A percentile compares a stretch with the other conserved stretches of the same genome.
Conservation (phyloP, 37 sponge, comb jelly and placozoan genomes). For the Axinella damicornis region DNA sequence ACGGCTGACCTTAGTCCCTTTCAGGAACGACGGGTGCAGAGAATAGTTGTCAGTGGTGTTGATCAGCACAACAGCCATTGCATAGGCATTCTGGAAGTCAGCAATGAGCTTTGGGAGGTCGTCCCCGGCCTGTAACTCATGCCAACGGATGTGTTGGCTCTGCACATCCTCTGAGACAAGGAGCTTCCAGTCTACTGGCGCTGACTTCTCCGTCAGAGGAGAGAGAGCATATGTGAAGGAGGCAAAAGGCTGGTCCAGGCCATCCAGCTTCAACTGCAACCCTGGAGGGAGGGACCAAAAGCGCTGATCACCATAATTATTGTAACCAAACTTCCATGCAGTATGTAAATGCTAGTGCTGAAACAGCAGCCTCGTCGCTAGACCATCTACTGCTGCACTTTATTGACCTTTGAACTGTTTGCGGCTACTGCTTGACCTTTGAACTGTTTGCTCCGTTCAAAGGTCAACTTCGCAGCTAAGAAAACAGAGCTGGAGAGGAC, state of each 20-base stretch:
- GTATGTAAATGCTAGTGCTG: too few relatives aligned
- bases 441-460: too few relatives aligned
- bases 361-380: too few relatives aligned
- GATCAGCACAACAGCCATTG: conserved; percentile 61
- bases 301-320: too few relatives aligned
- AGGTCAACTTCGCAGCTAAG: too few relatives aligned
- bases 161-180: conserved; percentile 23
- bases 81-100: not conserved
- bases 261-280: conserved; percentile 33
- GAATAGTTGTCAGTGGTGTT: conserved; percentile 42
- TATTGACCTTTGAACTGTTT: too few relatives aligned
- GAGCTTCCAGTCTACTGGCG: conserved; percentile 54
- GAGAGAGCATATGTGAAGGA: conserved; percentile 46
- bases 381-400: too few relatives aligned
- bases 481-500: too few relatives aligned
- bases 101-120: conserved; percentile 24
- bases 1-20: not conserved
- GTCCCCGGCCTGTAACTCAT: conserved; percentile 33
- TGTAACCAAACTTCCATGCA: too few relatives aligned
- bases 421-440: too few relatives aligned
- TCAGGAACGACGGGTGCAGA: conserved; percentile 2
- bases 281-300: not conserved
- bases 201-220: conserved; percentile 18
- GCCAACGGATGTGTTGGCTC: conserved; percentile 46
- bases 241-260: not conserved